Conservation (phyloP, 2,797 vertebrate species). For the Ctenosaura bakeri region DNA sequence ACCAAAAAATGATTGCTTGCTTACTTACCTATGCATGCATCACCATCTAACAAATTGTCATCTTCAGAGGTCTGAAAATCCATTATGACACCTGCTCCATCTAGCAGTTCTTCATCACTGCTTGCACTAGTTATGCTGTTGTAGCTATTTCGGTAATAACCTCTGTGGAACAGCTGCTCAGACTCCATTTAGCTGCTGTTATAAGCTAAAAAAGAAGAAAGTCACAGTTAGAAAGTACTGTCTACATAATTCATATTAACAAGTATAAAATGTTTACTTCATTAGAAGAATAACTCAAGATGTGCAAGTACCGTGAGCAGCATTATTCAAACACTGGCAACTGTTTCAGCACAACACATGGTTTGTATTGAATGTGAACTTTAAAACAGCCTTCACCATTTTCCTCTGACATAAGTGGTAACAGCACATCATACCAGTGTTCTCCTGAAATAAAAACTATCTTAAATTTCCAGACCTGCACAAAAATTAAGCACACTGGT, state of each 20-base stretch:
- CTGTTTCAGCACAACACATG: background rate
- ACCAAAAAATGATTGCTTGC: background rate
- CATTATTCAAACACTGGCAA: background rate
- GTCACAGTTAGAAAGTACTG: constrained; percentile 43
- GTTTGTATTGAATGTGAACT: constrained; percentile 1
- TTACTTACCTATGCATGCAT: constrained; percentile 91
- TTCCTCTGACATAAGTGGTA: no score
- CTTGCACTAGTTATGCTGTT: constrained; percentile 99
- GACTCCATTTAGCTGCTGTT: constrained; percentile 97
- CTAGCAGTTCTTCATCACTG: constrained; percentile 98
- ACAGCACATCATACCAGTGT: no score
- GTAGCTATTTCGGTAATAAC: constrained; percentile 97
- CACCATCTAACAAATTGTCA: constrained; percentile 97
- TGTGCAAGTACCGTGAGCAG: background rate
- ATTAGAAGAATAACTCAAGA: background rate
- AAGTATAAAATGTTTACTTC: background rate
- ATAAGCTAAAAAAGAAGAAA: constrained; percentile 78
- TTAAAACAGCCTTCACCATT: background rate
- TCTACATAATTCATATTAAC: constrained; percentile 21
- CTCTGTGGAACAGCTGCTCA: constrained; percentile 98
- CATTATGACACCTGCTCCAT: constrained; percentile 96
- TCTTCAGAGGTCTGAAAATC: constrained; percentile 99
- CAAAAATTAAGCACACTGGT: no score
- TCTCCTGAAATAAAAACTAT: no score
- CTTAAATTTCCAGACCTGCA: no score